phyloP scores from a whole-genome alignment of 2,113 vertebrate genomes.

The Hippocampus guttulatus region DNA sequence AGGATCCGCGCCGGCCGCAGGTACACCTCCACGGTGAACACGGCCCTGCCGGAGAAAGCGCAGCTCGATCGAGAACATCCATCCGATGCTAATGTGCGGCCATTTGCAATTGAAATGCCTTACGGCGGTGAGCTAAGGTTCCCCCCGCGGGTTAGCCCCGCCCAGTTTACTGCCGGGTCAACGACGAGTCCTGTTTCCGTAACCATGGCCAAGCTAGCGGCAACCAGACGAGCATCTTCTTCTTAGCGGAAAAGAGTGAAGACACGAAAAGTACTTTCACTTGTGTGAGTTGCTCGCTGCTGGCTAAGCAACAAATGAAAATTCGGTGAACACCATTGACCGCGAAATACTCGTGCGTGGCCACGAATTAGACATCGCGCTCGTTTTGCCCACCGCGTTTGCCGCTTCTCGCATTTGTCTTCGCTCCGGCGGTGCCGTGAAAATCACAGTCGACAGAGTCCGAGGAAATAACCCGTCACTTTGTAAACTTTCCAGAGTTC shows the following conservation, averaged over 20 bases:
- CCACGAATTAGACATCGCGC: too few species aligned
- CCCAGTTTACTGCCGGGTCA: too few species aligned
- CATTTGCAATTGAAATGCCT: not conserved
- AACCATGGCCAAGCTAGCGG: too few species aligned
- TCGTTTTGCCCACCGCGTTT: not conserved
- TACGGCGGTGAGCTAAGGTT: not conserved
- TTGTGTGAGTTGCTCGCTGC: too few species aligned
- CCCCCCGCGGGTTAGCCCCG: too few species aligned
- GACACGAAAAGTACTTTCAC: too few species aligned
- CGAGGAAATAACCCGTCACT: slow-evolving; percentile 6
- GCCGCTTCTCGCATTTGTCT: not conserved
- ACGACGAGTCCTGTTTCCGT: too few species aligned
- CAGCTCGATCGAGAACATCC: not conserved
- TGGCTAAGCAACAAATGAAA: too few species aligned
- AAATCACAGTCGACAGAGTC: not conserved
- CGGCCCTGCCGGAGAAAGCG: slow-evolving; percentile 72
- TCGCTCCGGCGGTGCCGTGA: not conserved
- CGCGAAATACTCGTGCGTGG: slow-evolving; percentile 1
- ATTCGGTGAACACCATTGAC: too few species aligned
- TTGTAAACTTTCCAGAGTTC: slow-evolving; percentile 25
- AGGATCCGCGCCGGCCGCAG: slow-evolving; percentile 83
- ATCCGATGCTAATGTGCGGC: not conserved
- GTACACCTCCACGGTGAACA: slow-evolving; percentile 91
- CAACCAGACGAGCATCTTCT: too few species aligned
- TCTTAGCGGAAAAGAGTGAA: too few species aligned